These are phyloP conservation scores for Lophotriccus pileatus DNA, from an alignment of 2,797 vertebrate genomes.

Conservation along the genomic window DNA sequence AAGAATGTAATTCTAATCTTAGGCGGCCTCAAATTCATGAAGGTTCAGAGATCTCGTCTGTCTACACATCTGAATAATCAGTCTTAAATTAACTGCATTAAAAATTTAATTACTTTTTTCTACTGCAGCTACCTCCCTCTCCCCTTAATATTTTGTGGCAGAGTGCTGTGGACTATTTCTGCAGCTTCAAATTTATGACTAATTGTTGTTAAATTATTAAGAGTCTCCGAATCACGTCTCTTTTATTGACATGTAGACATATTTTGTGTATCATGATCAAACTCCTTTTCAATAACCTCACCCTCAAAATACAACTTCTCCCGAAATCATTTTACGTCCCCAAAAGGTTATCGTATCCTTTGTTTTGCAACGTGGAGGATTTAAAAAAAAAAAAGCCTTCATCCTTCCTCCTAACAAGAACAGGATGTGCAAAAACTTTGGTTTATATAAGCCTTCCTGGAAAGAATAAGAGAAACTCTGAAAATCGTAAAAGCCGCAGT, in stretches of 20 bases:
- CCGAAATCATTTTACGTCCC: neutral
- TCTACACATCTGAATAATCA: neutral
- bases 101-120: neutral
- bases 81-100: neutral
- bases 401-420: constrained; percentile 31
- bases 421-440: constrained; percentile 37
- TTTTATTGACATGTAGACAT: neutral
- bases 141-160: neutral
- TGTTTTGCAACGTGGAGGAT: neutral
- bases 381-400: neutral
- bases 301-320: neutral
- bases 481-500: constrained; percentile 12
- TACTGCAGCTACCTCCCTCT: neutral
- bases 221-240: neutral
- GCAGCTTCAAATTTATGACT: neutral
- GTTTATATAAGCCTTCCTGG: constrained; percentile 45
- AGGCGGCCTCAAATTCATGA: neutral
- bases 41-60: neutral
- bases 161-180: neutral
- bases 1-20: neutral
- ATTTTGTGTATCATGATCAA: neutral
- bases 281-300: neutral
- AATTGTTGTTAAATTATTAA: constrained; percentile 1
- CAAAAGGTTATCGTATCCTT: neutral
- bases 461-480: constrained; percentile 23